A percentile compares a stretch with the other conserved stretches of the same genome.
Conservation (phyloP, 2,113 vertebrate genomes). For the Tachysurus fulvidraco region DNA sequence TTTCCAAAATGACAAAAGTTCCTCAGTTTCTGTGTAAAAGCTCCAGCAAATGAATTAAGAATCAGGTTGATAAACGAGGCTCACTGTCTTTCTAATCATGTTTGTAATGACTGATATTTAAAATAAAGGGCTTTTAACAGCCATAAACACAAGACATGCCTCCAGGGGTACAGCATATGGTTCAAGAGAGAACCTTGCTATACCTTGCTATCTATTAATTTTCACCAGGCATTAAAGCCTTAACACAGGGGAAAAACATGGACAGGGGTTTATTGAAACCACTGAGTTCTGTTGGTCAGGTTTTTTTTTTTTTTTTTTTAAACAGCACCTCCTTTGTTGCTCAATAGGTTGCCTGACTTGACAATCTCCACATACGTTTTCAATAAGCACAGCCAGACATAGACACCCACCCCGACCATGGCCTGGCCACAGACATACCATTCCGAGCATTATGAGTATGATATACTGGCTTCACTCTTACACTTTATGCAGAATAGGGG, state of each 20-base stretch:
- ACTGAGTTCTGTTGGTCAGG: slow-evolving; percentile 24
- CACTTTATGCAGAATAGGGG: background rate
- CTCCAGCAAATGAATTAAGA: no score
- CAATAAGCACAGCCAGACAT: slow-evolving; percentile 43
- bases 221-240: background rate
- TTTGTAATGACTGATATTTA: background rate
- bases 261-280: slow-evolving; percentile 33
- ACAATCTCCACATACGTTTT: slow-evolving; percentile 47
- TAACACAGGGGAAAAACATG: background rate
- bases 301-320: no score
- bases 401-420: background rate
- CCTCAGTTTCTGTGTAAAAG: background rate
- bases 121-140: background rate
- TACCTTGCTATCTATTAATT: background rate
- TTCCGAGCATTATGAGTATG: background rate
- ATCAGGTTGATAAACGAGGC: background rate
- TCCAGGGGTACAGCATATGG: background rate
- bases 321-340: slow-evolving; percentile 1
- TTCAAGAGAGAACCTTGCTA: background rate
- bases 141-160: background rate
- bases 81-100: background rate
- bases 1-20: background rate
- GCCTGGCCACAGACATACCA: slow-evolving; percentile 23
- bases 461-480: background rate
- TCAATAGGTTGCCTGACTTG: slow-evolving; percentile 33